Percentiles rank a stretch among this genome's conserved stretches.
These are phyloP conservation scores for Slavum lentiscoides DNA, from an alignment of 2,888 invertebrate genomes.

Conservation along the genomic window DNA sequence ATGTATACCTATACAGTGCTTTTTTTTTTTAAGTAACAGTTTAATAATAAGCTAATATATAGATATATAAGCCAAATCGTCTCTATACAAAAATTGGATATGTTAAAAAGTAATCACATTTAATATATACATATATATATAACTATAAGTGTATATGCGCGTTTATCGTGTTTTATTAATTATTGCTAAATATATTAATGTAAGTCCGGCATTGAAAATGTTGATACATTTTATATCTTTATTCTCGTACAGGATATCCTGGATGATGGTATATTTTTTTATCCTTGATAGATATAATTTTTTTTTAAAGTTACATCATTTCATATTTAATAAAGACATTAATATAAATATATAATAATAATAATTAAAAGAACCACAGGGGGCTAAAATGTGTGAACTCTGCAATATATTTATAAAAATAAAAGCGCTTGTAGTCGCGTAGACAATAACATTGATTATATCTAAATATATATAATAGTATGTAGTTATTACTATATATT, in stretches of 20 bases:
- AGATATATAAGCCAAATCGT: no score
- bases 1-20: not conserved
- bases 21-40: no score
- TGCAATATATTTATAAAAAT: not conserved
- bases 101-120: constrained; percentile 6
- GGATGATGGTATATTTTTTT: constrained; percentile 16
- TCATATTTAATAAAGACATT: not conserved
- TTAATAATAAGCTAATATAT: no score
- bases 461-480: no score
- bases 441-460: no score
- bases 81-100: not conserved
- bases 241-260: constrained; percentile 44
- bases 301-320: not conserved
- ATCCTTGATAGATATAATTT: constrained; percentile 32
- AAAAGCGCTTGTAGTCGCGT: not conserved
- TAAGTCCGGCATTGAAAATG: constrained; percentile 33
- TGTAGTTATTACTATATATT: no score
- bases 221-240: constrained; percentile 19
- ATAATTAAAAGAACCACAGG: constrained; percentile 33
- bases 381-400: not conserved
- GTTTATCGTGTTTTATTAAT: constrained; percentile 13
- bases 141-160: no score
- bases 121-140: no score
- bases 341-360: not conserved
- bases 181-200: constrained; percentile 5